These are phyloP conservation scores for Heloderma charlesbogerti DNA, from an alignment of 2,113 vertebrate species.

Conservation along the genomic window DNA sequence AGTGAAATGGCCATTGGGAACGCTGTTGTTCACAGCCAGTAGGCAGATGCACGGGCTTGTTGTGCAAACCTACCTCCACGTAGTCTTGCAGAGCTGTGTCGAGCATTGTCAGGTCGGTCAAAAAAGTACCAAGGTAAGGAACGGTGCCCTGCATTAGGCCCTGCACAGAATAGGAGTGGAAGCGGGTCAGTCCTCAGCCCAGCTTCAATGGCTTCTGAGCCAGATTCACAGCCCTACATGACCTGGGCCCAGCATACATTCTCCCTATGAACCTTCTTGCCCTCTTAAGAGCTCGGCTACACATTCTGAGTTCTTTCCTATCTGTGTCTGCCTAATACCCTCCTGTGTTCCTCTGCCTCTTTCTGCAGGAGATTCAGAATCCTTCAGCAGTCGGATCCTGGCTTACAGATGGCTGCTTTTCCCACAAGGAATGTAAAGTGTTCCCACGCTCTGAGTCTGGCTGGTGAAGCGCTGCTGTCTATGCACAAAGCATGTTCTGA, in stretches of 20 bases:
- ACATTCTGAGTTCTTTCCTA: not conserved
- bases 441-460: too few species aligned
- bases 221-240: not conserved
- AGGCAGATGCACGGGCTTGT: not conserved
- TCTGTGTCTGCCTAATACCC: too few species aligned
- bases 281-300: not conserved
- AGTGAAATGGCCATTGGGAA: not conserved
- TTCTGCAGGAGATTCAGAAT: not conserved
- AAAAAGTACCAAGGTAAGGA: constrained; percentile 93
- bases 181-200: constrained; percentile 9
- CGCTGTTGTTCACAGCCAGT: not conserved
- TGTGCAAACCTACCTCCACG: constrained; percentile 80
- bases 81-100: constrained; percentile 91
- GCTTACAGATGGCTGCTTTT: not conserved
- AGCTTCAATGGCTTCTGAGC: not conserved
- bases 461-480: not conserved
- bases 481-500: not conserved
- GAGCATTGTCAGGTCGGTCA: constrained; percentile 93
- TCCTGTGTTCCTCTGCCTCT: not conserved
- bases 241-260: not conserved
- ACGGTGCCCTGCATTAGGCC: constrained; percentile 96
- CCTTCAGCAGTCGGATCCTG: not conserved
- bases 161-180: constrained; percentile 71
- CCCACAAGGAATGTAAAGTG: not conserved
- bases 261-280: too few species aligned